A percentile compares a stretch with the other conserved stretches of the same genome.
Conservation (phyloP, 2,888 invertebrate genomes). For the Digitonthophagus gazella region DNA sequence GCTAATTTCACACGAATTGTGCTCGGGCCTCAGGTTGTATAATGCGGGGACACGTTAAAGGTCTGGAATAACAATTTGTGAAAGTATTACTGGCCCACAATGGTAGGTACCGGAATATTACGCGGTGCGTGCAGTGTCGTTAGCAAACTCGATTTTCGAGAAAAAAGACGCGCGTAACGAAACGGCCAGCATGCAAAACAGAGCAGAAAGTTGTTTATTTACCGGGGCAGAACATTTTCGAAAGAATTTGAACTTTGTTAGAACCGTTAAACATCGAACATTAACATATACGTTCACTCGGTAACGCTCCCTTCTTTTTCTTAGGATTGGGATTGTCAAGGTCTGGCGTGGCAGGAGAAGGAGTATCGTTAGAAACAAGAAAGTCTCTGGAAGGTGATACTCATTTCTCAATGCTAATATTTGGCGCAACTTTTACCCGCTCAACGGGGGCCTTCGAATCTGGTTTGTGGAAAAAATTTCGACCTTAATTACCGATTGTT, state of each 20-base stretch:
- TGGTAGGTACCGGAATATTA: not conserved
- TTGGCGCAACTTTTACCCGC: not conserved
- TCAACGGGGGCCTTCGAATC: not conserved
- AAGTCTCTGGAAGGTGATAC: not conserved
- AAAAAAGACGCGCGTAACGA: not conserved
- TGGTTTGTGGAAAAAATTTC: not conserved
- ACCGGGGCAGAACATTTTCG: not conserved
- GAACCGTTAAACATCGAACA: not conserved
- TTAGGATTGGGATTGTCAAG: not conserved
- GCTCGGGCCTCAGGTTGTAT: not conserved
- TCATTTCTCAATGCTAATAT: not conserved
- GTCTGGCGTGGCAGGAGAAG: not conserved
- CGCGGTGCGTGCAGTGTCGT: not conserved
- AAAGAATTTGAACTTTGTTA: not conserved
- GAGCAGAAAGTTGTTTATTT: not conserved
- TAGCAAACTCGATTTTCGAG: not conserved
- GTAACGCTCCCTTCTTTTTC: not conserved
- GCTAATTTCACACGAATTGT: not conserved
- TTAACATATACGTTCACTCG: not conserved
- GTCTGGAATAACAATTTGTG: not conserved
- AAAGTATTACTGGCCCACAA: not conserved
- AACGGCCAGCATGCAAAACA: not conserved
- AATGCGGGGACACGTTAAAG: not conserved
- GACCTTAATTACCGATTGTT: not conserved
- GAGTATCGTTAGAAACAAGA: not conserved